phyloP scores from a whole-genome alignment of 2,797 vertebrate genomes.

The Amblyraja radiata region DNA sequence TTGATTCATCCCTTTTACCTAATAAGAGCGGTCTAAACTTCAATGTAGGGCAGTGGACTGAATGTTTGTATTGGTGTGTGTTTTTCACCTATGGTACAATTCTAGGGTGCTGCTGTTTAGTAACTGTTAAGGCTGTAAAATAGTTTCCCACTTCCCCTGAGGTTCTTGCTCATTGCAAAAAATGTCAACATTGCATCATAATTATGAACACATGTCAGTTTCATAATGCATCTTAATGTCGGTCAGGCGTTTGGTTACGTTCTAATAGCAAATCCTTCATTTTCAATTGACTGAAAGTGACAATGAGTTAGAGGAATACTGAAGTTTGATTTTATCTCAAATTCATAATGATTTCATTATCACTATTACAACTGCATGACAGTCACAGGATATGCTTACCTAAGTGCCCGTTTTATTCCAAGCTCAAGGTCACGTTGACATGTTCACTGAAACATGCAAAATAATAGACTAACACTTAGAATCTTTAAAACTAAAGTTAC shows the following conservation, averaged over 20 bases:
- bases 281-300: background rate
- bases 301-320: background rate
- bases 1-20: background rate
- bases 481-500: no score
- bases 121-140: background rate
- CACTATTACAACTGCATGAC: background rate
- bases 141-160: background rate
- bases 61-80: background rate
- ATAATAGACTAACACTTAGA: no score
- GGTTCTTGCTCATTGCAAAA: background rate
- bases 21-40: background rate
- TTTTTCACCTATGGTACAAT: background rate
- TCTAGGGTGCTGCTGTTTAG: background rate
- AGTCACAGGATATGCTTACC: no score
- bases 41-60: background rate
- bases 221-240: background rate
- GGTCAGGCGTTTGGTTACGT: background rate
- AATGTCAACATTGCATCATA: background rate
- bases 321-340: background rate
- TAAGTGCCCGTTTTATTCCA: no score
- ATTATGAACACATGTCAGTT: background rate
- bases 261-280: background rate
- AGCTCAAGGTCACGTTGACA: no score
- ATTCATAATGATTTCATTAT: background rate
- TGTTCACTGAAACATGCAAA: no score